These are phyloP conservation scores for Dolichopus griseipennis DNA, from an alignment of 2,888 invertebrate genomes.

Conservation along the genomic window DNA sequence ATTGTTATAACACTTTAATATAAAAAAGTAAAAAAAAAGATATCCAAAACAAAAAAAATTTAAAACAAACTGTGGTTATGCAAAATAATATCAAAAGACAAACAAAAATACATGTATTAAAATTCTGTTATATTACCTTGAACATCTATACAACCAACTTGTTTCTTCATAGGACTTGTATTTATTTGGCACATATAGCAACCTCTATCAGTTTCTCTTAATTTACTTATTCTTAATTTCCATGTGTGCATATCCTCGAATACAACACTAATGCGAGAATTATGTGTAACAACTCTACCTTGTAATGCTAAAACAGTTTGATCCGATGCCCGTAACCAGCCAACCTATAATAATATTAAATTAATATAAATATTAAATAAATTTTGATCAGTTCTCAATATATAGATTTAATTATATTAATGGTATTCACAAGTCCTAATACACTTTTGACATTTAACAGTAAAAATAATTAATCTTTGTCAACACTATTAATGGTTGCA, in stretches of 20 bases:
- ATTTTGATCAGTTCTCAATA: no score
- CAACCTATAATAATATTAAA: constrained; percentile 56
- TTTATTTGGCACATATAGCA: constrained; percentile 92
- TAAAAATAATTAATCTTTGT: no score
- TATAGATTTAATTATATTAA: no score
- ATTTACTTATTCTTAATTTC: constrained; percentile 74
- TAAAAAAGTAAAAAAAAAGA: no score
- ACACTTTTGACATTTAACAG: neutral
- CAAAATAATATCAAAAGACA: neutral
- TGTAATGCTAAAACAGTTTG: constrained; percentile 83
- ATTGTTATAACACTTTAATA: no score
- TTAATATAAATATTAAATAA: neutral
- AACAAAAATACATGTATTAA: no score
- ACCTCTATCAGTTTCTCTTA: constrained; percentile 72
- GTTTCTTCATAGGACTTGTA: constrained; percentile 77
- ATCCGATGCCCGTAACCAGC: constrained; percentile 82
- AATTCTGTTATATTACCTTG: constrained; percentile 55
- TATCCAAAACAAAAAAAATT: constrained; percentile 7
- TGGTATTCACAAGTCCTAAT: no score
- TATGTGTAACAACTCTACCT: constrained; percentile 74
- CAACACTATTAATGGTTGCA: no score
- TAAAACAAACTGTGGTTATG: neutral
- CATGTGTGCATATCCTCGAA: constrained; percentile 76
- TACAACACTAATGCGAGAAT: constrained; percentile 70
- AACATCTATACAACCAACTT: constrained; percentile 79